Evolutionary conservation across 2,113 vertebrate genomes (phyloP).

Genomic region (Podilymbus podiceps): DNA sequence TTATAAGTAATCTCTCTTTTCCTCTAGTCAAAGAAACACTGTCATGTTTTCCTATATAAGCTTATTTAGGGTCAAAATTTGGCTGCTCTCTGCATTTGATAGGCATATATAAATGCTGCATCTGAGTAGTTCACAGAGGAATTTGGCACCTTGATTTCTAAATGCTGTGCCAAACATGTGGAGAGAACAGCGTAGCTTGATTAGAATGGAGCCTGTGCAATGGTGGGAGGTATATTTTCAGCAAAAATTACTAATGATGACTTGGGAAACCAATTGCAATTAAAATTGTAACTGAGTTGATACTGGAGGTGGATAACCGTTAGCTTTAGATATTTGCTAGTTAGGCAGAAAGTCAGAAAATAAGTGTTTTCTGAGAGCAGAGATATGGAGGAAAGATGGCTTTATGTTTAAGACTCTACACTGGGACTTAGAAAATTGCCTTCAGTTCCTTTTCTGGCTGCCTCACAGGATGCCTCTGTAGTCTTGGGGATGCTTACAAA

Average conservation of each 20-base stretch:
- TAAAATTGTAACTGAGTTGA: background rate
- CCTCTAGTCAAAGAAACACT: background rate
- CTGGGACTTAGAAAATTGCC: background rate
- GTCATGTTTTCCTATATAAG: background rate
- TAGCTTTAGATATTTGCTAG: conserved; percentile 3
- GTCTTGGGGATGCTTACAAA: conserved; percentile 1
- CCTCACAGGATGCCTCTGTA: conserved; percentile 8
- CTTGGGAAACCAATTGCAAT: conserved; percentile 16
- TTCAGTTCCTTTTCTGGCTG: conserved; percentile 29
- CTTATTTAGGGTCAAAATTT: conserved; percentile 10
- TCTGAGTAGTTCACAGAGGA: background rate
- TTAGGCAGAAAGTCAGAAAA: background rate
- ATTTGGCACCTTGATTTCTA: conserved; percentile 31
- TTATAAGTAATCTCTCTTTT: conserved; percentile 16
- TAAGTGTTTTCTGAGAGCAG: background rate
- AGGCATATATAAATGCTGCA: background rate
- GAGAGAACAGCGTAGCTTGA: background rate
- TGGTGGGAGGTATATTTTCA: background rate
- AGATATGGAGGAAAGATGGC: background rate
- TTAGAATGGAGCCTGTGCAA: background rate
- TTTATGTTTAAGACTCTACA: background rate
- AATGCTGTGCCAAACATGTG: background rate
- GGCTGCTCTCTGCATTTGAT: background rate
- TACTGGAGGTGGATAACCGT: background rate
- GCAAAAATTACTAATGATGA: background rate